Conservation (phyloP, 2,888 invertebrate species). For the Athrips mouffetella region DNA sequence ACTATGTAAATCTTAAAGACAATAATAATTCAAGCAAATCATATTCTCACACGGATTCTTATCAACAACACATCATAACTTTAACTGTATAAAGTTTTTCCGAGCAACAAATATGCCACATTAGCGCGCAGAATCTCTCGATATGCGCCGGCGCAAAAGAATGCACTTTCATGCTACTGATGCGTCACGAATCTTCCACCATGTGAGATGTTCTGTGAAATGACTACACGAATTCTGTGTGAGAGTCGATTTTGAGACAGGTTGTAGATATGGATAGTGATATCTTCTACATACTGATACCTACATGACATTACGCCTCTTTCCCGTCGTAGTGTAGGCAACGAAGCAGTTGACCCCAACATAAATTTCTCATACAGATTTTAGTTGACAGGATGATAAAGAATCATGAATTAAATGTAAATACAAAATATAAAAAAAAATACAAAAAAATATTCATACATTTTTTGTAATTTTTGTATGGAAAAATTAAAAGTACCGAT, state of each 20-base stretch:
- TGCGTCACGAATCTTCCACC: conserved; percentile 36
- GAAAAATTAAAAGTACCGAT: too few species aligned
- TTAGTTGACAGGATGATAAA: too few species aligned
- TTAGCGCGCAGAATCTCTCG: conserved; percentile 23
- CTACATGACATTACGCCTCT: too few species aligned
- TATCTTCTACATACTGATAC: too few species aligned
- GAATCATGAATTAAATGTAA: too few species aligned
- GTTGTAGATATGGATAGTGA: neutral
- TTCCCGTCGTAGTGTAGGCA: too few species aligned
- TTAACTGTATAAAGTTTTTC: neutral
- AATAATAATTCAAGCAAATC: neutral
- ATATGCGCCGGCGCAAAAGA: conserved; percentile 32
- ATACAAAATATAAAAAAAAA: too few species aligned
- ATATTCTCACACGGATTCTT: neutral
- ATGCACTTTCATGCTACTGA: conserved; percentile 49
- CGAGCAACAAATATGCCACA: conserved; percentile 11
- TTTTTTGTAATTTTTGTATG: too few species aligned
- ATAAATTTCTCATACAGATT: too few species aligned
- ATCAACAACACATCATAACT: conserved; percentile 1
- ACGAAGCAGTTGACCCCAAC: too few species aligned
- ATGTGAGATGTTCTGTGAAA: conserved; percentile 21
- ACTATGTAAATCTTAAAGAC: too few species aligned
- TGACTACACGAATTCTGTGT: conserved; percentile 14
- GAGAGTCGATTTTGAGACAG: conserved; percentile 5
- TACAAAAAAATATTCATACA: too few species aligned